Evolutionary conservation across 2,113 vertebrate species (phyloP).

Genomic region (Tylochromis polylepis): DNA sequence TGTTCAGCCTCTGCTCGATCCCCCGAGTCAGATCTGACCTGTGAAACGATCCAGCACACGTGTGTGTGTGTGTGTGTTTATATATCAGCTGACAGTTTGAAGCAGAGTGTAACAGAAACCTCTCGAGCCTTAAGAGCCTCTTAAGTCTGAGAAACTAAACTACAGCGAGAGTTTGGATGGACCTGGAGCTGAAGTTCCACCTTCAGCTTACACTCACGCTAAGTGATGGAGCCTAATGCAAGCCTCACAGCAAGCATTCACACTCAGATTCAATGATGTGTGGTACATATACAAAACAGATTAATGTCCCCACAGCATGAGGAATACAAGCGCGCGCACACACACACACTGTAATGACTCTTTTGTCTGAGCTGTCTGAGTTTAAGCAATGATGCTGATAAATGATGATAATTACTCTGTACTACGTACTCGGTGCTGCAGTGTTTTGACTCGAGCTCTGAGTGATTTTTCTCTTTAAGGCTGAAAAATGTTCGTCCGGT

Average conservation of each 20-base stretch:
- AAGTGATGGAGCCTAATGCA: background rate
- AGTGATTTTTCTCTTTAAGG: background rate
- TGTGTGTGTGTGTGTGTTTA: no score
- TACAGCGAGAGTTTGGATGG: background rate
- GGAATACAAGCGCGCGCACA: background rate
- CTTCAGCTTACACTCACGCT: background rate
- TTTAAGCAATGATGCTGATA: background rate
- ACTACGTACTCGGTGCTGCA: background rate
- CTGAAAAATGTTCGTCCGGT: background rate
- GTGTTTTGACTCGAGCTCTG: background rate
- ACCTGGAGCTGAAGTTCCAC: background rate
- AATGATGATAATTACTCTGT: background rate
- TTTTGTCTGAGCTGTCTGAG: background rate
- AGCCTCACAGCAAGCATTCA: background rate
- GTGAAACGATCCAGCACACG: background rate
- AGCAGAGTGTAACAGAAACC: background rate
- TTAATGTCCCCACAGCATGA: background rate
- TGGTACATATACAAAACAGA: background rate
- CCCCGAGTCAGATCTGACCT: background rate
- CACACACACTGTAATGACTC: background rate
- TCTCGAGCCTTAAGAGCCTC: background rate
- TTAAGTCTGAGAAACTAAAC: background rate
- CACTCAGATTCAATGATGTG: background rate
- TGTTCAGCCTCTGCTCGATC: background rate
- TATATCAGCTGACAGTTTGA: background rate